A percentile compares a stretch with the other conserved stretches of the same genome.
These are phyloP conservation scores for Zaprionus gabonicus DNA, from an alignment of 1,140 invertebrate species.

Conservation along the genomic window DNA sequence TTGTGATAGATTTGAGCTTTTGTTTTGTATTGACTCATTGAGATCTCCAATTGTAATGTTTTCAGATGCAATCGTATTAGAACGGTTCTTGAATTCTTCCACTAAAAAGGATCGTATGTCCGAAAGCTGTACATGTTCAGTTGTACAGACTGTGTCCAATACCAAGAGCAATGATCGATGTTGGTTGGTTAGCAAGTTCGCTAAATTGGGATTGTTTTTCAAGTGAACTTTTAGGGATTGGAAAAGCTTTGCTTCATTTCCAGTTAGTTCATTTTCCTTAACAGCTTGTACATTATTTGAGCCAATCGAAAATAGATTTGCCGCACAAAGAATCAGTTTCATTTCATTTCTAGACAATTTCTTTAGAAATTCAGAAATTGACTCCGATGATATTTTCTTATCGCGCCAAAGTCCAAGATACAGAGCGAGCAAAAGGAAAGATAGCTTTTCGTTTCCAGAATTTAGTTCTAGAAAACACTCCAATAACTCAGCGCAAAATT, in stretches of 20 bases:
- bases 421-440: constrained; percentile 50
- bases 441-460: constrained; percentile 32
- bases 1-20: constrained; percentile 21
- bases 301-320: constrained; percentile 39
- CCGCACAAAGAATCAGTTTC: constrained; percentile 43
- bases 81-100: constrained; percentile 18
- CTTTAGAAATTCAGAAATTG: constrained; percentile 42
- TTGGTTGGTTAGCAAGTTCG: constrained; percentile 6
- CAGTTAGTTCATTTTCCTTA: neutral
- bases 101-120: constrained; percentile 45
- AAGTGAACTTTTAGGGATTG: constrained; percentile 20
- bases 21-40: constrained; percentile 28
- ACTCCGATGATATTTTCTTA: constrained; percentile 23
- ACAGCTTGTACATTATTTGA: constrained; percentile 4
- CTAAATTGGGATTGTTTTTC: constrained; percentile 27
- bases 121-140: constrained; percentile 11
- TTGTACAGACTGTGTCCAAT: constrained; percentile 40
- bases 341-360: constrained; percentile 39
- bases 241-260: constrained; percentile 12
- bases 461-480: constrained; percentile 20
- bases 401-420: constrained; percentile 53
- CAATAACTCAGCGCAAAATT: constrained; percentile 43
- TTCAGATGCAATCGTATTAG: constrained; percentile 20
- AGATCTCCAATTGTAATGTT: constrained; percentile 23
- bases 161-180: constrained; percentile 51